A percentile compares a stretch with the other conserved stretches of the same genome.
Conservation (phyloP, 2,113 vertebrate genomes). For the Alectura lathami region DNA sequence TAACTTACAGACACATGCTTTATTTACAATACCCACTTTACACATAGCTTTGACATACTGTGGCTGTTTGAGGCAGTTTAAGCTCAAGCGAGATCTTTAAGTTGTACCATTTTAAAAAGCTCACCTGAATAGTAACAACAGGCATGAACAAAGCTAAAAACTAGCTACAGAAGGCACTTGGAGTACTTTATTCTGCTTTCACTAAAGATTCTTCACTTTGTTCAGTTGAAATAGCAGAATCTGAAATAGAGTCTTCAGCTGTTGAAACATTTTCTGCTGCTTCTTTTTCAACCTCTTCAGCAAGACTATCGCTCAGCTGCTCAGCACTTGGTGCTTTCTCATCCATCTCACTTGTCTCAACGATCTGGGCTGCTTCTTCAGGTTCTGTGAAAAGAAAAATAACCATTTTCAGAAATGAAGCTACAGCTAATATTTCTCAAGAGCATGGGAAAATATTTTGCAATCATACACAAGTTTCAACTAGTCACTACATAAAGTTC, state of each 20-base stretch:
- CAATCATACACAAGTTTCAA: neutral
- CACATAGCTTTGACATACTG: constrained; percentile 53
- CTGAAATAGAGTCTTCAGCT: constrained; percentile 25
- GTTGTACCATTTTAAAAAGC: constrained; percentile 52
- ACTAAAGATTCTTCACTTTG: constrained; percentile 81
- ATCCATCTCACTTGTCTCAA: constrained; percentile 45
- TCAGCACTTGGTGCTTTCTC: constrained; percentile 53
- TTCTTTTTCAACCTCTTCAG: constrained; percentile 63
- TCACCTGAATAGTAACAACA: constrained; percentile 74
- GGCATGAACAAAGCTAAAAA: constrained; percentile 76
- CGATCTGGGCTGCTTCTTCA: constrained; percentile 42
- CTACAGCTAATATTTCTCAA: neutral
- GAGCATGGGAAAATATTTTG: neutral
- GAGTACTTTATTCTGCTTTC: constrained; percentile 85
- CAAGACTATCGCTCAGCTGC: constrained; percentile 37
- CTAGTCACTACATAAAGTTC: neutral
- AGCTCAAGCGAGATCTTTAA: constrained; percentile 68
- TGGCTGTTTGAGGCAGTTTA: constrained; percentile 63
- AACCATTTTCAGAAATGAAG: constrained; percentile 24
- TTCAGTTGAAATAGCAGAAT: constrained; percentile 65
- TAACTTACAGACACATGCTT: constrained; percentile 55
- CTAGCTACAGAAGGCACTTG: constrained; percentile 76
- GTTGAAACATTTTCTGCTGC: constrained; percentile 52
- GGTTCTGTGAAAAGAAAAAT: constrained; percentile 65
- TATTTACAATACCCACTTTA: constrained; percentile 53